phyloP scores from a whole-genome alignment of 2,888 invertebrate species.

The Furcula furcula region DNA sequence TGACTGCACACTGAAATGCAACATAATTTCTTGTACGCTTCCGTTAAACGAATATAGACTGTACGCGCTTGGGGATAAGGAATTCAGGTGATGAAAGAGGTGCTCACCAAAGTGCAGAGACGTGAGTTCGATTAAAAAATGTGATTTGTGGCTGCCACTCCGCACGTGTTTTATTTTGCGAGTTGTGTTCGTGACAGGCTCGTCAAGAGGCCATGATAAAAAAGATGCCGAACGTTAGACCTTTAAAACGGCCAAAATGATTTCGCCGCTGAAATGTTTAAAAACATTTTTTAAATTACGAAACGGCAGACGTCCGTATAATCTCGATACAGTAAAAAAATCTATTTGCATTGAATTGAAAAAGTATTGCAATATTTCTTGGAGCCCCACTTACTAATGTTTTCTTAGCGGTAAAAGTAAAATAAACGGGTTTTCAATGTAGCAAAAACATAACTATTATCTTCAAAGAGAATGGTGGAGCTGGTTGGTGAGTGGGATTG shows the following conservation, averaged over 20 bases:
- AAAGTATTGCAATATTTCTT: conserved; percentile 25
- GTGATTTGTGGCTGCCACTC: conserved; percentile 77
- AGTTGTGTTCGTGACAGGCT: conserved; percentile 68
- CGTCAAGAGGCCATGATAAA: conserved; percentile 55
- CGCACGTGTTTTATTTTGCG: conserved; percentile 76
- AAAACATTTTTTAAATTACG: conserved; percentile 31
- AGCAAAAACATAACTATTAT: conserved; percentile 55
- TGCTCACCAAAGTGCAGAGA: conserved; percentile 45
- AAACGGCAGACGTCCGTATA: conserved; percentile 19
- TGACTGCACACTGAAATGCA: conserved; percentile 67
- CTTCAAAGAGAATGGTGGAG: conserved; percentile 55
- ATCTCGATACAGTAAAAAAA: conserved; percentile 20
- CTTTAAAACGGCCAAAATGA: conserved; percentile 37
- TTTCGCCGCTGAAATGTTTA: conserved; percentile 36
- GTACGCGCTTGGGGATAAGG: conserved; percentile 30
- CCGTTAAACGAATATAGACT: conserved; percentile 30
- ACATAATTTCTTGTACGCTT: conserved; percentile 29
- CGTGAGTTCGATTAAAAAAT: conserved; percentile 80
- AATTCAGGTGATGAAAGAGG: conserved; percentile 11
- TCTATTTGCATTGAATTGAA: conserved; percentile 28
- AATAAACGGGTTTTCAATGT: conserved; percentile 38
- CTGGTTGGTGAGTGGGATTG: conserved; percentile 56
- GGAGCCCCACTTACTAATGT: conserved; percentile 28
- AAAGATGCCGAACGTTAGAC: conserved; percentile 40
- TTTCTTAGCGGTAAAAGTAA: conserved; percentile 31